phyloP scores from a whole-genome alignment of 2,113 vertebrate genomes.

The Heptranchias perlo region DNA sequence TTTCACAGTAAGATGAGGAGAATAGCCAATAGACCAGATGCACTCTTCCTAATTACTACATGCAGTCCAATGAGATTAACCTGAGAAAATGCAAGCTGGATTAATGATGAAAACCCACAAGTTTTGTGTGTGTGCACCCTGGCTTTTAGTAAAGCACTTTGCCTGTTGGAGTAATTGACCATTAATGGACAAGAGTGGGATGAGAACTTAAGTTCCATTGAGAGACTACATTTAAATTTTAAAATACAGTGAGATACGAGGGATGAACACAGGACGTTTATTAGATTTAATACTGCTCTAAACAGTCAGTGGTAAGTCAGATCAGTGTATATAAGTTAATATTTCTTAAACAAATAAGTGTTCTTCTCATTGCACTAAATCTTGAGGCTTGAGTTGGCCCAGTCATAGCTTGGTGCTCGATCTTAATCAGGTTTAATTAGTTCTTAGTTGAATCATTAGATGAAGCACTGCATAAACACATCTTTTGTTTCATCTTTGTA shows the following conservation, averaged over 20 bases:
- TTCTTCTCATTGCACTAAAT: not conserved
- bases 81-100: not conserved
- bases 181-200: not conserved
- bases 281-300: not conserved
- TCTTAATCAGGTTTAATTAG: not conserved
- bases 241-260: not conserved
- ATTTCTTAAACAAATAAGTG: not conserved
- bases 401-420: not conserved
- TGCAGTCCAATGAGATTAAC: not conserved
- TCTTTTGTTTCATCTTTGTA: not conserved
- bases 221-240: not conserved
- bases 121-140: not conserved
- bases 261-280: not conserved
- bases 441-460: not conserved
- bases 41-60: not conserved
- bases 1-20: not conserved
- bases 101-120: slow-evolving; percentile 1
- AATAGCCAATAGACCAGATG: not conserved
- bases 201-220: not conserved
- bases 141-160: not conserved
- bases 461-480: not conserved
- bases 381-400: not conserved
- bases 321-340: not conserved
- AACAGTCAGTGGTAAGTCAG: not conserved
- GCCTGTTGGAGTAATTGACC: not conserved